Conservation (phyloP, 2,797 vertebrate species). For the Sebastes ruberrimus region DNA sequence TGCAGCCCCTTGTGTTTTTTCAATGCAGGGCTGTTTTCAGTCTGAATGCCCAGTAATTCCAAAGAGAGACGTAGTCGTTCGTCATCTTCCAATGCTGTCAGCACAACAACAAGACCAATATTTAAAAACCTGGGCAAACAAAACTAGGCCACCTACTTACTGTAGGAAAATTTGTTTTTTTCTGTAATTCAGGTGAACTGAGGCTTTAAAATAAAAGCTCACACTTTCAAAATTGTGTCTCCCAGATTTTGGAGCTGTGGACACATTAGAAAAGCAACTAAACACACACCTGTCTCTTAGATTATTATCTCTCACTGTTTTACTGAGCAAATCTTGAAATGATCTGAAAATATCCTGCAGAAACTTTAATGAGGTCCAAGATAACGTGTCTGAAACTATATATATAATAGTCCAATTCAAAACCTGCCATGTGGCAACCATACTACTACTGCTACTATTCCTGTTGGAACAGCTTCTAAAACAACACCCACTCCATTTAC, state of each 20-base stretch:
- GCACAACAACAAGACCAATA: no score
- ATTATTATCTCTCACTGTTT: background rate
- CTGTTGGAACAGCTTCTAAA: background rate
- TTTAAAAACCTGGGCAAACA: no score
- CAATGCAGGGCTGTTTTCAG: background rate
- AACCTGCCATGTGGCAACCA: background rate
- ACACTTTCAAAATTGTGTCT: background rate
- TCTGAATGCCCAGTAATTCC: background rate
- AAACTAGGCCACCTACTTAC: no score
- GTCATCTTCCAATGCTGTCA: background rate
- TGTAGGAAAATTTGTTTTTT: no score
- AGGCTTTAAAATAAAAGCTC: background rate
- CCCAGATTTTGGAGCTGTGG: background rate
- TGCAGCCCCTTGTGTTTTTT: no score
- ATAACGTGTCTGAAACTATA: background rate
- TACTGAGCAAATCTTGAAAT: background rate
- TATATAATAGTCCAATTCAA: background rate
- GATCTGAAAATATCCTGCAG: background rate
- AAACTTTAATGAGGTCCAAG: background rate
- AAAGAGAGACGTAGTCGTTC: background rate
- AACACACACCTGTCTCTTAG: background rate
- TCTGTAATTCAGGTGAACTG: background rate
- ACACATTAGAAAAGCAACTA: background rate
- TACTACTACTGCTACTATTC: background rate
- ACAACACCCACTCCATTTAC: background rate